Percentiles rank a stretch among this genome's conserved stretches.
Conservation (phyloP, 2,113 vertebrate genomes). For the Talpa occidentalis region DNA sequence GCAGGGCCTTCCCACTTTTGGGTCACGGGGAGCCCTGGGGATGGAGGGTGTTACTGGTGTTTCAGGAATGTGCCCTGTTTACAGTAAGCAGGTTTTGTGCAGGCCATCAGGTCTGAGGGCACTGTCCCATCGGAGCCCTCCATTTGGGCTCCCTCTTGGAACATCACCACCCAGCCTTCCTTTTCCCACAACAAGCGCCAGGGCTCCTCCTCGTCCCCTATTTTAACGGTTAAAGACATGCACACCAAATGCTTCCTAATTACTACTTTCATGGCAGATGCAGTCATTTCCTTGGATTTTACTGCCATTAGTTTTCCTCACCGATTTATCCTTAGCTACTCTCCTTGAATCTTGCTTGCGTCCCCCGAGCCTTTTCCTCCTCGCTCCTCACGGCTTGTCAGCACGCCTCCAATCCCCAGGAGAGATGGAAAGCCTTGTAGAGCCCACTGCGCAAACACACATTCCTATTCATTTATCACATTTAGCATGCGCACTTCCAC, state of each 20-base stretch:
- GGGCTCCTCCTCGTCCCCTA: slow-evolving; percentile 75
- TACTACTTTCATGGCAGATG: slow-evolving; percentile 86
- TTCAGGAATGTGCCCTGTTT: not conserved
- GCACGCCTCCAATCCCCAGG: slow-evolving; percentile 88
- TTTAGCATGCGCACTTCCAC: slow-evolving; percentile 93
- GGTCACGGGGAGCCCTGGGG: not conserved
- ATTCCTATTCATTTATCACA: slow-evolving; percentile 96
- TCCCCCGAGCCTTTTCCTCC: slow-evolving; percentile 87
- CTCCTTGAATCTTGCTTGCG: slow-evolving; percentile 85
- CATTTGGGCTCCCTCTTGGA: not conserved
- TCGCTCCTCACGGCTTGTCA: slow-evolving; percentile 87
- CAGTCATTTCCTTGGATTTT: slow-evolving; percentile 86
- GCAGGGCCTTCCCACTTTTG: not conserved
- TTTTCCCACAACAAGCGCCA: slow-evolving; percentile 77
- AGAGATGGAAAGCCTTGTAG: slow-evolving; percentile 89
- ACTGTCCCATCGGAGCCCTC: not conserved
- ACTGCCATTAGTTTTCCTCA: slow-evolving; percentile 89
- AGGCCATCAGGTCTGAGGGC: not conserved
- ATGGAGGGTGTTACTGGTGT: accelerated
- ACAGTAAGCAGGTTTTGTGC: not conserved
- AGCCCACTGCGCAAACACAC: slow-evolving; percentile 92
- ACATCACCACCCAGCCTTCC: not conserved
- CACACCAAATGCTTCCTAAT: slow-evolving; percentile 89
- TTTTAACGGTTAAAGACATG: slow-evolving; percentile 87
- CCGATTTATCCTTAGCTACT: slow-evolving; percentile 91